Evolutionary conservation across 2,797 vertebrate species (phyloP).

Genomic region (Oreonectes daqikongensis): DNA sequence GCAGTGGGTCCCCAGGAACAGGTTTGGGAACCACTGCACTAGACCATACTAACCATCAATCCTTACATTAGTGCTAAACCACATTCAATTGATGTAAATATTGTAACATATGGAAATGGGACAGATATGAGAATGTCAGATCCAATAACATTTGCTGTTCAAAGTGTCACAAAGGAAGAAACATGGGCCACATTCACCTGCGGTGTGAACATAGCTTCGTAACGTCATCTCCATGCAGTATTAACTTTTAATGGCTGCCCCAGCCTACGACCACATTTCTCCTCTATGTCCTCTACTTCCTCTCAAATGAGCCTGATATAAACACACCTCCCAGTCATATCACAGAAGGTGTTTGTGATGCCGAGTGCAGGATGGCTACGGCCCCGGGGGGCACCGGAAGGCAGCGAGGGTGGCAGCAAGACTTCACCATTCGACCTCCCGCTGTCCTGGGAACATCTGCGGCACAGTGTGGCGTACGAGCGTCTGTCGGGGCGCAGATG

Average conservation of each 20-base stretch:
- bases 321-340: slow-evolving; percentile 26
- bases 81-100: not conserved
- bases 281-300: slow-evolving; percentile 37
- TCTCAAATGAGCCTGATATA: slow-evolving; percentile 13
- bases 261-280: slow-evolving; percentile 18
- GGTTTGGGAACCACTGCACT: no score
- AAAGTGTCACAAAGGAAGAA: not conserved
- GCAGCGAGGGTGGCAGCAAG: slow-evolving; percentile 43
- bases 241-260: slow-evolving; percentile 9
- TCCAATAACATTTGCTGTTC: not conserved
- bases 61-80: not conserved
- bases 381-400: slow-evolving; percentile 41
- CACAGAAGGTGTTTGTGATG: slow-evolving; percentile 44
- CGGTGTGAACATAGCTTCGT: not conserved
- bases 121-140: not conserved
- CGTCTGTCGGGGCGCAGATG: slow-evolving; percentile 50
- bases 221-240: not conserved
- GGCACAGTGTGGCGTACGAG: slow-evolving; percentile 31
- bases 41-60: no score
- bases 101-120: not conserved
- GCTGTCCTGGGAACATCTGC: slow-evolving; percentile 50
- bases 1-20: no score
- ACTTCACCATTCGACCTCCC: slow-evolving; percentile 35
- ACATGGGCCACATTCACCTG: not conserved
- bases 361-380: slow-evolving; percentile 16